A percentile compares a stretch with the other conserved stretches of the same genome.
Conservation (phyloP, 2,888 invertebrate genomes). For the Cyclophora punctaria region DNA sequence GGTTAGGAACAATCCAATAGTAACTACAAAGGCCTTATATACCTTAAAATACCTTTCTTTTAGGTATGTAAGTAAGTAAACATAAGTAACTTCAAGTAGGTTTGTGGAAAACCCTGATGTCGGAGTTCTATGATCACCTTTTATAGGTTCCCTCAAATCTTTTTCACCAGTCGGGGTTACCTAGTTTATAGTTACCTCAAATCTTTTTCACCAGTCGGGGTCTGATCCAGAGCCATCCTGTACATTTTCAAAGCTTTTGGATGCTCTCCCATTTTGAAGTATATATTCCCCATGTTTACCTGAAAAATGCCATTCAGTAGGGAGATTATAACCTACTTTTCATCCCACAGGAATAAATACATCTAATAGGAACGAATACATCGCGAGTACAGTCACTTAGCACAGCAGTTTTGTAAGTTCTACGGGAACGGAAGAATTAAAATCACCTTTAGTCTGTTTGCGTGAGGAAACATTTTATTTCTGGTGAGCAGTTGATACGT, state of each 20-base stretch:
- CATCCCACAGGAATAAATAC: too few species aligned
- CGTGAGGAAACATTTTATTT: constrained; percentile 95
- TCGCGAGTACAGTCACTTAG: not conserved
- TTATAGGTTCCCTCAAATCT: constrained; percentile 82
- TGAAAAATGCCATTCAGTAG: constrained; percentile 15
- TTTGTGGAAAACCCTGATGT: too few species aligned
- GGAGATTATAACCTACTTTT: too few species aligned
- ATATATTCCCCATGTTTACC: constrained; percentile 97
- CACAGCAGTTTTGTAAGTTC: not conserved
- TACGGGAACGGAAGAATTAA: not conserved
- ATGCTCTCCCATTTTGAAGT: constrained; percentile 94
- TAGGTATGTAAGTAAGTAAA: too few species aligned
- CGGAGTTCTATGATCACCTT: constrained; percentile 42
- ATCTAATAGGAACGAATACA: too few species aligned
- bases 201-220: constrained; percentile 93
- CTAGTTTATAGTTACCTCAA: constrained; percentile 84
- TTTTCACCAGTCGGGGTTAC: constrained; percentile 94
- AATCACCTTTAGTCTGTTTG: constrained; percentile 89
- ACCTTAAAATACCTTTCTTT: too few species aligned
- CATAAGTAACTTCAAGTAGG: too few species aligned
- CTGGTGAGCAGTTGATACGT: constrained; percentile 96
- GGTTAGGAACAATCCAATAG: too few species aligned
- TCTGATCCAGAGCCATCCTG: constrained; percentile 98
- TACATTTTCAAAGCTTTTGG: constrained; percentile 98
- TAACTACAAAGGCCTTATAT: too few species aligned